phyloP scores from a whole-genome alignment of 2,113 vertebrate species.

The Heterochromis multidens region DNA sequence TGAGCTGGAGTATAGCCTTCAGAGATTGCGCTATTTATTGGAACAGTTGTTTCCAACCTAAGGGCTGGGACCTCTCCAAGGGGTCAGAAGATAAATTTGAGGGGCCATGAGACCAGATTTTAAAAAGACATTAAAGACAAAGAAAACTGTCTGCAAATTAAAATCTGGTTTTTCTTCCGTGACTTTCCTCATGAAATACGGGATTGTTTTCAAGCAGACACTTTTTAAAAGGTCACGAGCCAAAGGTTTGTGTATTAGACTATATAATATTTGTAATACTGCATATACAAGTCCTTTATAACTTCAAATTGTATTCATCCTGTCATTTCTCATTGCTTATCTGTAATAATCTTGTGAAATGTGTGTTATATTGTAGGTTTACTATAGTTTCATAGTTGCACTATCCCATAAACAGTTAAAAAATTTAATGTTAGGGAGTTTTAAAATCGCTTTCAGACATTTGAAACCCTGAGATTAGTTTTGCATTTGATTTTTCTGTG shows the following conservation, averaged over 20 bases:
- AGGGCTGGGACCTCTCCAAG: not conserved
- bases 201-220: not conserved
- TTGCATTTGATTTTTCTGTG: not conserved
- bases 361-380: not conserved
- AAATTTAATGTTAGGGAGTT: not conserved
- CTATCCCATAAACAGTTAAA: not conserved
- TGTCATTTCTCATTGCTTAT: not conserved
- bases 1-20: not conserved
- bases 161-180: not conserved
- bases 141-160: not conserved
- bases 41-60: not conserved
- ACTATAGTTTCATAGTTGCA: not conserved
- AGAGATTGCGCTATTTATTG: not conserved
- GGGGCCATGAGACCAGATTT: not conserved
- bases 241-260: not conserved
- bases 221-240: not conserved
- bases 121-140: not conserved
- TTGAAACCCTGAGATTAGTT: not conserved
- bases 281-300: not conserved
- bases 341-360: not conserved
- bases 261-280: not conserved
- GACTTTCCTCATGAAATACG: not conserved
- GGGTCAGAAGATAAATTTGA: not conserved
- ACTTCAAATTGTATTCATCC: not conserved
- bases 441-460: not conserved